phyloP scores from a whole-genome alignment of 30 jellyfish, hydroid and myxozoan species.

The Mastigias papua region DNA sequence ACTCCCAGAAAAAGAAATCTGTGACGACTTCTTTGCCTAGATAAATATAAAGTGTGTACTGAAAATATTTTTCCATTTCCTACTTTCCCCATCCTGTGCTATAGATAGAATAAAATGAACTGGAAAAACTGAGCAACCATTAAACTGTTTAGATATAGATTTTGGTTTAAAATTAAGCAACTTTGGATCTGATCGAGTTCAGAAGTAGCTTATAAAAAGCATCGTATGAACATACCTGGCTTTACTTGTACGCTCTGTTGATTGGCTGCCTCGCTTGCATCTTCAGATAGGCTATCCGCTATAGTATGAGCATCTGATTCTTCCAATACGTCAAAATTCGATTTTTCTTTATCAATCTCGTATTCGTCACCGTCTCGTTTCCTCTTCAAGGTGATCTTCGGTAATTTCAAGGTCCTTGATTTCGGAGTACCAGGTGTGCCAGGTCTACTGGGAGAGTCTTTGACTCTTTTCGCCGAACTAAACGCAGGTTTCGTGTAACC shows the following conservation, averaged over 20 bases:
- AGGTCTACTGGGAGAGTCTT: conserved; percentile 51
- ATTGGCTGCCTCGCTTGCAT: conserved; percentile 15
- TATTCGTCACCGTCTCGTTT: conserved; percentile 82
- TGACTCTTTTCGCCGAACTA: conserved; percentile 36
- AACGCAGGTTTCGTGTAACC: conserved; percentile 61
- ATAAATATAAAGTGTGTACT: too few relatives aligned
- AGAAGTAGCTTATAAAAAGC: too few relatives aligned
- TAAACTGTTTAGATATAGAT: too few relatives aligned
- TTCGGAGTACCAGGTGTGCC: conserved; percentile 74
- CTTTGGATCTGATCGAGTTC: too few relatives aligned
- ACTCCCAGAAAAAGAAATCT: too few relatives aligned
- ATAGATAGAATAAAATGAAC: too few relatives aligned
- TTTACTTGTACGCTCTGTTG: conserved; percentile 4
- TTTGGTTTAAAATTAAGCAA: too few relatives aligned
- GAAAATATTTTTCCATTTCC: too few relatives aligned
- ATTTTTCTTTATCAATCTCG: conserved; percentile 84
- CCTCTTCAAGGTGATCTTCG: conserved; percentile 77
- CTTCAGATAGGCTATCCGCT: conserved; percentile 69
- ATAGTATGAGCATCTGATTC: conserved; percentile 69
- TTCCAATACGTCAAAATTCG: conserved; percentile 72
- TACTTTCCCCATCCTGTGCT: too few relatives aligned
- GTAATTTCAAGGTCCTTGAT: conserved; percentile 68
- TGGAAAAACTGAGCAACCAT: too few relatives aligned
- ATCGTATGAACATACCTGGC: too few relatives aligned
- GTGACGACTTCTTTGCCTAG: too few relatives aligned